Percentiles rank a stretch among this genome's conserved stretches.
phyloP scores from a whole-genome alignment of 2,888 invertebrate species.

The Poecilobothrus nobilitatus region DNA sequence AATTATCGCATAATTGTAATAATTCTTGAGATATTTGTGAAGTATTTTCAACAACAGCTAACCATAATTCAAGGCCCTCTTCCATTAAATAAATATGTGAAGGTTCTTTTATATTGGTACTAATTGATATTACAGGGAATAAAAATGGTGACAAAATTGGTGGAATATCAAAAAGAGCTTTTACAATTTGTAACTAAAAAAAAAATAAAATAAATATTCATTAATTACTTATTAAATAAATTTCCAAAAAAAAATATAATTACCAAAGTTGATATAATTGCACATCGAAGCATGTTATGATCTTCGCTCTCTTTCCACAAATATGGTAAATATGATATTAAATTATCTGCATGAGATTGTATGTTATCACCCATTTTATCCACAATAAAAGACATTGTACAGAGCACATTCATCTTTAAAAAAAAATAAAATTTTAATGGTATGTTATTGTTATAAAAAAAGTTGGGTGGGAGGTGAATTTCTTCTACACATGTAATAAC shows the following conservation, averaged over 20 bases:
- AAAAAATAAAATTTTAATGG: not conserved
- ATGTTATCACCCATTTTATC: conserved; percentile 74
- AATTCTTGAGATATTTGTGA: conserved; percentile 57
- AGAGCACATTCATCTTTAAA: conserved; percentile 75
- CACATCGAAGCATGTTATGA: conserved; percentile 84
- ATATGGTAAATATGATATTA: conserved; percentile 75
- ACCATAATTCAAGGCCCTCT: conserved; percentile 87
- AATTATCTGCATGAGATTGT: conserved; percentile 54
- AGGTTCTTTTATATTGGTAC: conserved; percentile 69
- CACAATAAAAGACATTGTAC: conserved; percentile 80
- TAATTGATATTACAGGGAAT: conserved; percentile 58
- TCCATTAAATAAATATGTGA: conserved; percentile 84
- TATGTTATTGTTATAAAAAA: conserved; percentile 11
- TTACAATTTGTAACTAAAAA: conserved; percentile 61
- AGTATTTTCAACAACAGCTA: conserved; percentile 70
- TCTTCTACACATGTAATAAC: too few species aligned
- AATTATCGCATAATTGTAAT: conserved; percentile 63
- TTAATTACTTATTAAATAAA: too few species aligned
- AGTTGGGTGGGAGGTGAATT: too few species aligned
- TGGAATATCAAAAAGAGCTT: conserved; percentile 56
- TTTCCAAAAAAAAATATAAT: too few species aligned
- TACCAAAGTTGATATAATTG: conserved; percentile 78
- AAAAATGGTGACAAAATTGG: conserved; percentile 55
- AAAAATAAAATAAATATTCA: too few species aligned
- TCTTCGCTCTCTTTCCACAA: conserved; percentile 82